These are phyloP conservation scores for Tarsius wallacei DNA, from an alignment of 2,797 vertebrate genomes.

Conservation along the genomic window DNA sequence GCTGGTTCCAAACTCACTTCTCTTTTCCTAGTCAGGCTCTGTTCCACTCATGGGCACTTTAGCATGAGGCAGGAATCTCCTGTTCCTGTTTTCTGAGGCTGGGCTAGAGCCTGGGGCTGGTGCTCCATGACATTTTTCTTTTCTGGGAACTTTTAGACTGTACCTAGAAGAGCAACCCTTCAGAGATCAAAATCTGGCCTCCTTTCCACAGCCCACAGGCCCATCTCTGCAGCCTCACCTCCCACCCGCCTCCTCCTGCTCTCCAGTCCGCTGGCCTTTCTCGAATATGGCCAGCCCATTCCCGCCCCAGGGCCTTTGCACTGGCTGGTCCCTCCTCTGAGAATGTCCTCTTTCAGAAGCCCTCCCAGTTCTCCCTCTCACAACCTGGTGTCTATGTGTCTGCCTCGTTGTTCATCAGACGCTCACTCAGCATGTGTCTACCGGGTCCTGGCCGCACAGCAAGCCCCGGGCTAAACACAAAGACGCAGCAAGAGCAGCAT, in stretches of 20 bases:
- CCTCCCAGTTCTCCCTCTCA: neutral
- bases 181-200: neutral
- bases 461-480: neutral
- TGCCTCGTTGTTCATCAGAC: neutral
- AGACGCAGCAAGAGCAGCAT: neutral
- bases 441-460: too few relatives aligned
- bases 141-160: neutral
- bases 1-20: neutral
- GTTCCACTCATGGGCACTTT: neutral
- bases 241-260: neutral
- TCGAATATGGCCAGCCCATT: too few relatives aligned
- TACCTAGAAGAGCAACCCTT: neutral
- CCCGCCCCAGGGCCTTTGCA: neutral
- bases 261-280: neutral
- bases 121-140: neutral
- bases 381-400: rapidly evolving
- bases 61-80: neutral
- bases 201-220: neutral
- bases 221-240: neutral
- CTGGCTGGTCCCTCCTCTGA: too few relatives aligned
- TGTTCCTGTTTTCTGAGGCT: neutral
- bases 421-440: neutral
- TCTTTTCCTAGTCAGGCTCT: neutral
- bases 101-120: neutral
- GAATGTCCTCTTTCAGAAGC: rapidly evolving